Evolutionary conservation across 2,888 invertebrate genomes (phyloP).

Genomic region (Thalpophila matura): DNA sequence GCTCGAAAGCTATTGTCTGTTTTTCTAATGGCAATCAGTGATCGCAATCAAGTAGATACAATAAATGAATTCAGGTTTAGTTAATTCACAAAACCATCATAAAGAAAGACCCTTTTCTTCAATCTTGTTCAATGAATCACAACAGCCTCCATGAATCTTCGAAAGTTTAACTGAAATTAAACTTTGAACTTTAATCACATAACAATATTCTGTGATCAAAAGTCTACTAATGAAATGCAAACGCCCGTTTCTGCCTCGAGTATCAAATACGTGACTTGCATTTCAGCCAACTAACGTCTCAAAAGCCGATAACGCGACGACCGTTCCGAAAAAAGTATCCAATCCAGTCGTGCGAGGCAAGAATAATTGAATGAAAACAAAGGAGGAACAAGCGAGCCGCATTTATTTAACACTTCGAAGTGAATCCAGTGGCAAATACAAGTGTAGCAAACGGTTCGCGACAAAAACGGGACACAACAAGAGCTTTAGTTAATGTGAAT

Average conservation of each 20-base stretch:
- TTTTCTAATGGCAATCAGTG: slow-evolving; percentile 8
- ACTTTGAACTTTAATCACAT: slow-evolving; percentile 58
- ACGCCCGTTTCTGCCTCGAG: slow-evolving; percentile 54
- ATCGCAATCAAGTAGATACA: slow-evolving; percentile 32
- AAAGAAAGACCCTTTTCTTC: slow-evolving; percentile 27
- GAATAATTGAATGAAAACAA: slow-evolving; percentile 73
- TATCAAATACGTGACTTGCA: slow-evolving; percentile 64
- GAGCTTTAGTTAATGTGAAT: slow-evolving; percentile 85
- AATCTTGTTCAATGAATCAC: slow-evolving; percentile 52
- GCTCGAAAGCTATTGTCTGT: not conserved
- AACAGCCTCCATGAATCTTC: slow-evolving; percentile 48
- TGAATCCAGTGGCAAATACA: slow-evolving; percentile 76
- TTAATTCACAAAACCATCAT: slow-evolving; percentile 28
- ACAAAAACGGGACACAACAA: slow-evolving; percentile 84
- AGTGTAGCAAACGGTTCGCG: slow-evolving; percentile 76
- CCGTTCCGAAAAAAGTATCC: slow-evolving; percentile 61
- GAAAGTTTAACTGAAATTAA: slow-evolving; percentile 54
- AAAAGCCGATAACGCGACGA: slow-evolving; percentile 57
- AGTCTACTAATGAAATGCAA: slow-evolving; percentile 65
- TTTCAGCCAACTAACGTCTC: slow-evolving; percentile 53
- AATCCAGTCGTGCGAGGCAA: slow-evolving; percentile 63
- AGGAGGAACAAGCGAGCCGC: slow-evolving; percentile 65
- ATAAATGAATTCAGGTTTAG: slow-evolving; percentile 24
- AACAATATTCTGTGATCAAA: slow-evolving; percentile 64
- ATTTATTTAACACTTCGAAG: slow-evolving; percentile 75